phyloP scores from a whole-genome alignment of 2,797 vertebrate species.

The Argentina silus region DNA sequence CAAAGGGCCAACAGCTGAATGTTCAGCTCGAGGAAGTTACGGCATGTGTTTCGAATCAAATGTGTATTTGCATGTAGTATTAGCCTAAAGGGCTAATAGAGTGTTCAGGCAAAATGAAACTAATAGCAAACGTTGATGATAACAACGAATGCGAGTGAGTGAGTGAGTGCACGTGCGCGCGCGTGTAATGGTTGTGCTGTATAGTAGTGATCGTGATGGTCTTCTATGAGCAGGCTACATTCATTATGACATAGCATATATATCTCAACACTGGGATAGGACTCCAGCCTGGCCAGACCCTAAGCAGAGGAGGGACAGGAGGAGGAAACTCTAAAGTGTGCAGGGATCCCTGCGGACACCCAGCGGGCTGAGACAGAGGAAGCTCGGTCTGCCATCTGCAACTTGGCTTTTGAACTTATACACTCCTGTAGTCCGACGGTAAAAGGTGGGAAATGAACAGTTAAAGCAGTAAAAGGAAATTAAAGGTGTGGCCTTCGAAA shows the following conservation, averaged over 20 bases:
- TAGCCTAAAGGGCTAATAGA: background rate
- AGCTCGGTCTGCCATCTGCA: slow-evolving; percentile 24
- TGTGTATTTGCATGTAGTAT: slow-evolving; percentile 34
- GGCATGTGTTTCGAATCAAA: slow-evolving; percentile 69
- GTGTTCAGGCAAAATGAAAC: background rate
- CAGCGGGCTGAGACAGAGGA: background rate
- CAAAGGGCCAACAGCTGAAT: slow-evolving; percentile 62
- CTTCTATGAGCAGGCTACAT: background rate
- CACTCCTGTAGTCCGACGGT: no score
- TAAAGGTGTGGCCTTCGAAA: no score
- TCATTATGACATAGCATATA: background rate
- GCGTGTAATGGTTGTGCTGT: background rate
- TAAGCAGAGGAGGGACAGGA: background rate
- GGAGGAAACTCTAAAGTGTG: background rate
- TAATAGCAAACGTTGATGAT: background rate
- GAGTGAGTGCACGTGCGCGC: no score
- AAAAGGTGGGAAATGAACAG: slow-evolving; percentile 16
- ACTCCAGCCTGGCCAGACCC: background rate
- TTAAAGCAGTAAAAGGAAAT: background rate
- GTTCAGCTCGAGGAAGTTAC: slow-evolving; percentile 48
- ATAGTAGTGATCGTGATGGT: background rate
- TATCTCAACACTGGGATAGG: background rate
- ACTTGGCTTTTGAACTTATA: slow-evolving; percentile 30
- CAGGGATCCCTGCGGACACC: no score
- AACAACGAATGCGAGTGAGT: background rate